Evolutionary conservation across 2,113 vertebrate genomes (phyloP).

Genomic region (Pseudorasbora parva): DNA sequence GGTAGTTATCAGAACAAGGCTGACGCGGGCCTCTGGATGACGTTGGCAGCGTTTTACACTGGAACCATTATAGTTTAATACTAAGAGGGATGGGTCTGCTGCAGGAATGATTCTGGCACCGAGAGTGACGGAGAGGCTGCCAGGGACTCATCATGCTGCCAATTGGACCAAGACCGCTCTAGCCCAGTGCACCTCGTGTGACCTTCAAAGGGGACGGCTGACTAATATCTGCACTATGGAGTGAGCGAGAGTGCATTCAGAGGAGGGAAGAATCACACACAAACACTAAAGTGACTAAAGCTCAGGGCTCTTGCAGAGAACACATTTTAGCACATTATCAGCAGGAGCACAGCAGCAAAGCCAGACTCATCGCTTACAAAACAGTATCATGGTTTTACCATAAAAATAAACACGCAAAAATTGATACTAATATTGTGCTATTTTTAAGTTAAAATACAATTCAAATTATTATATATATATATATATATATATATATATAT

Average conservation of each 20-base stretch:
- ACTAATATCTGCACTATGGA: conserved; percentile 48
- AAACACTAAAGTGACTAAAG: not conserved
- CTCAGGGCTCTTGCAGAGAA: not conserved
- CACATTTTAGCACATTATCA: not conserved
- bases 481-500: too few relatives aligned
- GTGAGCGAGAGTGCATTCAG: conserved; percentile 3
- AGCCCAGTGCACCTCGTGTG: conserved; percentile 43
- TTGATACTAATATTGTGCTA: not conserved
- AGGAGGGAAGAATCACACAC: not conserved
- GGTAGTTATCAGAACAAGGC: not conserved
- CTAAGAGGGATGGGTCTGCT: not conserved
- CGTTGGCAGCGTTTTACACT: not conserved
- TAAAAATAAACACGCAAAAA: not conserved
- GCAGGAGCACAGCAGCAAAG: conserved; percentile 38
- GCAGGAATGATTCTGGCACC: not conserved
- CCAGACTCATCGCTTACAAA: not conserved
- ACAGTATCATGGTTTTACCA: not conserved
- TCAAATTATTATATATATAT: too few relatives aligned
- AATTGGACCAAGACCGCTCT: conserved; percentile 5
- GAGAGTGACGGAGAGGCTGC: not conserved
- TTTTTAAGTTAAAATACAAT: too few relatives aligned
- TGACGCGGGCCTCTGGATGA: not conserved
- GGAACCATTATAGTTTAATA: not conserved
- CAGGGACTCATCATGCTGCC: conserved; percentile 23
- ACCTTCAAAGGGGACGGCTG: conserved; percentile 29